These are phyloP conservation scores for Conops quadrifasciatus DNA, from an alignment of 2,888 invertebrate genomes.

Conservation along the genomic window DNA sequence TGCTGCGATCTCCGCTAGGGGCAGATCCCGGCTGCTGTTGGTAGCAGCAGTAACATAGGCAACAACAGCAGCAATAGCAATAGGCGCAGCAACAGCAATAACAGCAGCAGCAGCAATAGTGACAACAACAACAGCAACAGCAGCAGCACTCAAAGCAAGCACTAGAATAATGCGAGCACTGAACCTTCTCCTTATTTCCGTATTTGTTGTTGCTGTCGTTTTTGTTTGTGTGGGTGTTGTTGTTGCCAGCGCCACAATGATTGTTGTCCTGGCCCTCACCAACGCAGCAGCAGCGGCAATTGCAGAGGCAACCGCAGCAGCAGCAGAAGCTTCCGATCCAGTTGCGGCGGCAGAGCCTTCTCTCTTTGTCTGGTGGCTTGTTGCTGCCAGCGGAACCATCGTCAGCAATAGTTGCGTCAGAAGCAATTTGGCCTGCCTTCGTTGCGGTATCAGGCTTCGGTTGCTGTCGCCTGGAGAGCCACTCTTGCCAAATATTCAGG, in stretches of 20 bases:
- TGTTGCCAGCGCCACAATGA: background rate
- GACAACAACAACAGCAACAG: conserved; percentile 10
- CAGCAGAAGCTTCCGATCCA: background rate
- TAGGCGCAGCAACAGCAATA: background rate
- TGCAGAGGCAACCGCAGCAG: background rate
- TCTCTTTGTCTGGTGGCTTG: background rate
- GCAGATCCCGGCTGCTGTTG: background rate
- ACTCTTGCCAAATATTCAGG: background rate
- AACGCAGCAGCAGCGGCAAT: background rate
- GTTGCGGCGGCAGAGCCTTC: background rate
- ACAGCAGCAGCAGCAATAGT: conserved; percentile 13
- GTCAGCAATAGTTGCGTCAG: background rate
- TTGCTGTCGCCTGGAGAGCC: background rate
- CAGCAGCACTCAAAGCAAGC: conserved; percentile 10
- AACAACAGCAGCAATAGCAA: conserved; percentile 12
- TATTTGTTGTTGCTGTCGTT: background rate
- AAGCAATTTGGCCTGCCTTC: background rate
- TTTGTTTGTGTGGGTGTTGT: background rate
- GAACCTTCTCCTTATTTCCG: background rate
- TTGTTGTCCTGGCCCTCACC: background rate
- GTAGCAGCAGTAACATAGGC: conserved; percentile 8
- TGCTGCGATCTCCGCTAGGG: background rate
- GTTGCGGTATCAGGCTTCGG: too few species aligned
- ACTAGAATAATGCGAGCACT: background rate
- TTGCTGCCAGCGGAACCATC: background rate